Evolutionary conservation across 1,140 invertebrate species (phyloP).

Genomic region (Phymorhynchus buccinoides): DNA sequence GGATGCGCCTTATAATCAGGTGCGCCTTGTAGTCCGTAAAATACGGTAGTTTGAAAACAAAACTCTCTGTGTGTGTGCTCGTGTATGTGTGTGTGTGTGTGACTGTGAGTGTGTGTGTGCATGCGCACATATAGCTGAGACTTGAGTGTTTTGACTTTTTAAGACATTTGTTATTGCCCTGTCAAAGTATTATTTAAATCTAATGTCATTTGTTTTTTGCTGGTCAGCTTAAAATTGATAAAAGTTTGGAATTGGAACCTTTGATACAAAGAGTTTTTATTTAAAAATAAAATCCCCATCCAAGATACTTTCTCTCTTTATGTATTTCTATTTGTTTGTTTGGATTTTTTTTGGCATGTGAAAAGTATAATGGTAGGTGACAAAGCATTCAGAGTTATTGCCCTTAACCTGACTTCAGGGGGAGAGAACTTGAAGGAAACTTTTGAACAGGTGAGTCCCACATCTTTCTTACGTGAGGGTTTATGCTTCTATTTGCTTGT

Average conservation of each 20-base stretch:
- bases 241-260: too few relatives aligned
- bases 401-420: conserved; percentile 79
- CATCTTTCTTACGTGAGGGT: conserved; percentile 9
- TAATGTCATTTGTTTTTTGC: neutral
- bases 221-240: too few relatives aligned
- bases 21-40: too few relatives aligned
- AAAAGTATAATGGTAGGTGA: neutral
- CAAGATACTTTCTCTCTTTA: neutral
- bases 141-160: neutral
- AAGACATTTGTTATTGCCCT: neutral
- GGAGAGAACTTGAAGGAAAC: conserved; percentile 90
- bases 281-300: too few relatives aligned
- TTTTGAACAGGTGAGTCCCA: conserved; percentile 84
- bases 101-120: neutral
- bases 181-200: neutral
- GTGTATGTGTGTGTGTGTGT: neutral
- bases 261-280: too few relatives aligned
- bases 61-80: neutral
- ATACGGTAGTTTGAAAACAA: too few relatives aligned
- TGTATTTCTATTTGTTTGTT: conserved; percentile 5
- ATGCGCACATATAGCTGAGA: neutral
- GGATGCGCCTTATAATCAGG: too few relatives aligned
- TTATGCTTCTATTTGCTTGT: too few relatives aligned
- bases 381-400: neutral
- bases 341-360: neutral